phyloP scores from a whole-genome alignment of 2,888 invertebrate species.

The Alloscopus bannaensis region DNA sequence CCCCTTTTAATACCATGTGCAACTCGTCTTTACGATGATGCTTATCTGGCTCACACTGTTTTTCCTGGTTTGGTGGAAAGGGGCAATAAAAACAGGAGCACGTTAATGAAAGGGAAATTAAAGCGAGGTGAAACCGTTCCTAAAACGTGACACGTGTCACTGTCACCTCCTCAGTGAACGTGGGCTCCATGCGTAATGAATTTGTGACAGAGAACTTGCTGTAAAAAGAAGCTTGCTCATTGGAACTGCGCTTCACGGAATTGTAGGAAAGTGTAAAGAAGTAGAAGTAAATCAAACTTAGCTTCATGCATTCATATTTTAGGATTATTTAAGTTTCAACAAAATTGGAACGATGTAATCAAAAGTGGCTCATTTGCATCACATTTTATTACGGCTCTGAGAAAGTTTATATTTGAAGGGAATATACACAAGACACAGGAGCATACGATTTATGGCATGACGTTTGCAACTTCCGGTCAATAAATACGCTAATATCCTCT shows the following conservation, averaged over 20 bases:
- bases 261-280: no score
- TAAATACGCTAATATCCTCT: conserved; percentile 20
- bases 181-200: neutral
- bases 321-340: no score
- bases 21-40: conserved; percentile 41
- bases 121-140: conserved; percentile 32
- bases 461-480: conserved; percentile 13
- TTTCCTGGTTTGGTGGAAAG: conserved; percentile 20
- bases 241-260: no score
- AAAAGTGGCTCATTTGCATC: no score
- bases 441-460: neutral
- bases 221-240: no score
- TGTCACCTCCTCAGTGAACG: conserved; percentile 28
- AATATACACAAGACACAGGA: neutral
- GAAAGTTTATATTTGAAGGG: no score
- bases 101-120: conserved; percentile 22
- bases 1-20: conserved; percentile 33
- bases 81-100: conserved; percentile 38
- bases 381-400: no score
- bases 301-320: no score
- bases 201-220: no score
- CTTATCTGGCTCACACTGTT: conserved; percentile 39
- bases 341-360: no score
- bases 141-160: conserved; percentile 52
- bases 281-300: no score